Evolutionary conservation across 2,888 invertebrate species (phyloP).

Genomic region (Himalopsyche anomala): DNA sequence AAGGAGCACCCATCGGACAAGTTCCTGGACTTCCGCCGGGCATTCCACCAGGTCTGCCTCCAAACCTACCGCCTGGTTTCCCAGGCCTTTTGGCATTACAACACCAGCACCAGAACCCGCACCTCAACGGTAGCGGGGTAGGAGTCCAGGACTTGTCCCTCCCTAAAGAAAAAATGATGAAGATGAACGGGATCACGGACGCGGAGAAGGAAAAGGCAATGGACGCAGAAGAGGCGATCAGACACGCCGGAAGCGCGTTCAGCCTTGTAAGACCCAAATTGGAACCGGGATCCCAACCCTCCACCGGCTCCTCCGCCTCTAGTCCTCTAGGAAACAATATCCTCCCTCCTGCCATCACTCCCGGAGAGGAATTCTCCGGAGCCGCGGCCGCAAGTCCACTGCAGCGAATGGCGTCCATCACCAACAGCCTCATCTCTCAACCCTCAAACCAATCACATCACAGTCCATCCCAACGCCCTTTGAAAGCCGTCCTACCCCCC

Average conservation of each 20-base stretch:
- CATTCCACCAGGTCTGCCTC: slow-evolving; percentile 67
- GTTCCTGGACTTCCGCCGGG: slow-evolving; percentile 78
- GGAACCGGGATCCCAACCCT: slow-evolving; percentile 84
- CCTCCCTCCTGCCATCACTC: slow-evolving; percentile 89
- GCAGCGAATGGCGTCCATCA: slow-evolving; percentile 98
- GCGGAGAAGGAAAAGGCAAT: slow-evolving; percentile 81
- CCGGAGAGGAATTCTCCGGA: slow-evolving; percentile 87
- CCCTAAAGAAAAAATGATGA: slow-evolving; percentile 84
- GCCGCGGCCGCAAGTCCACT: slow-evolving; percentile 94
- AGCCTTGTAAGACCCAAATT: slow-evolving; percentile 91
- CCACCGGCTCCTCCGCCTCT: slow-evolving; percentile 87
- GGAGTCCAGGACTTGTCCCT: slow-evolving; percentile 90
- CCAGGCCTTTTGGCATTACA: slow-evolving; percentile 85
- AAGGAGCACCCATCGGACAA: slow-evolving; percentile 69
- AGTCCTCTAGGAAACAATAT: slow-evolving; percentile 91
- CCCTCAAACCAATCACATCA: slow-evolving; percentile 92
- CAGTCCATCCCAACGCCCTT: slow-evolving; percentile 88
- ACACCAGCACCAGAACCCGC: slow-evolving; percentile 75
- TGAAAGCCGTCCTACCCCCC: slow-evolving; percentile 97
- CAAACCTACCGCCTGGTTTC: slow-evolving; percentile 77
- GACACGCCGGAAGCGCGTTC: slow-evolving; percentile 90
- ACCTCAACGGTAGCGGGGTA: slow-evolving; percentile 79
- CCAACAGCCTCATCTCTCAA: slow-evolving; percentile 96
- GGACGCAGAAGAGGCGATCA: slow-evolving; percentile 82
- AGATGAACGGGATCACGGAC: slow-evolving; percentile 81